A percentile compares a stretch with the other conserved stretches of the same genome.
Conservation (phyloP, 2,888 invertebrate species). For the Aricia artaxerxes region DNA sequence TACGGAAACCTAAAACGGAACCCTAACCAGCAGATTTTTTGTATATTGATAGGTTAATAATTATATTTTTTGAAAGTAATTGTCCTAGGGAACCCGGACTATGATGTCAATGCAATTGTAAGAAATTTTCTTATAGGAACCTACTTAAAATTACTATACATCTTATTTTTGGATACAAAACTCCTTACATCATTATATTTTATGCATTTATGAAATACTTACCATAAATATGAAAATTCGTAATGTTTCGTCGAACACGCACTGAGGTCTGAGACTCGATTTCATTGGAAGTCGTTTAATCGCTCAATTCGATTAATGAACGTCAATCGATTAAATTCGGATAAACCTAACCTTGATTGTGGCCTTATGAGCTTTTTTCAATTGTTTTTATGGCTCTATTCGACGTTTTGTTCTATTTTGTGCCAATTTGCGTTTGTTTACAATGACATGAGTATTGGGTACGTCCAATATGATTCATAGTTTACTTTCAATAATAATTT, state of each 20-base stretch:
- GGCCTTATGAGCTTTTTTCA: conserved; percentile 25
- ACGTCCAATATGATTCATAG: neutral
- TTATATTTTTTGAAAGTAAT: too few relatives aligned
- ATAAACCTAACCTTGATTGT: conserved; percentile 31
- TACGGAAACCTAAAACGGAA: too few relatives aligned
- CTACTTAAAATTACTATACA: too few relatives aligned
- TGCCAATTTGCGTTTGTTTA: neutral
- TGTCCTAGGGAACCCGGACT: too few relatives aligned
- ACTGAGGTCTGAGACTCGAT: neutral
- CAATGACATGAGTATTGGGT: neutral
- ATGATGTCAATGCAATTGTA: too few relatives aligned
- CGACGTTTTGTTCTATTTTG: neutral
- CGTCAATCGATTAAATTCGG: conserved; percentile 32
- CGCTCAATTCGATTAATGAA: conserved; percentile 29
- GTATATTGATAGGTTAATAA: too few relatives aligned
- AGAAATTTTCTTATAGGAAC: too few relatives aligned
- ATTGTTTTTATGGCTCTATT: conserved; percentile 22
- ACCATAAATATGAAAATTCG: neutral
- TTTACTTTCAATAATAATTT: neutral
- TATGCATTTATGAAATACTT: neutral
- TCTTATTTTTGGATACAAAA: too few relatives aligned
- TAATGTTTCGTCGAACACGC: neutral
- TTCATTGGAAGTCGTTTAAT: conserved; percentile 8
- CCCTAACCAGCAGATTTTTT: too few relatives aligned
- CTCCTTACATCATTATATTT: neutral